Evolutionary conservation across 1,140 invertebrate genomes (phyloP), one percentile per base, ranked within the genome.

Genomic region (Riptortus pedestris): DNA sequence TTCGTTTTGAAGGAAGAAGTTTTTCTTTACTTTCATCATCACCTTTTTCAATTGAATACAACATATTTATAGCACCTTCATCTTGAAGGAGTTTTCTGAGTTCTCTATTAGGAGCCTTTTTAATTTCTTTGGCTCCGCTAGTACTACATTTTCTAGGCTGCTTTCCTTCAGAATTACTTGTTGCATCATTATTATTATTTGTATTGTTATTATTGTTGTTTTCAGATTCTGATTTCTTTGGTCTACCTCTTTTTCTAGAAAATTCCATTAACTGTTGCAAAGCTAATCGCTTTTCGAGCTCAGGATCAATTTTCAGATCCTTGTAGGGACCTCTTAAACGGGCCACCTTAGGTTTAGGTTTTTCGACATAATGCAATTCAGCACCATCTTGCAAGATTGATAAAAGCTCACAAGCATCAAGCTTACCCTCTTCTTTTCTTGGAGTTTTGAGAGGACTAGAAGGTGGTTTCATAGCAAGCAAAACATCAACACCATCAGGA

Each of bases 11-110:
- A 0, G 73, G 72, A 29, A 73, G 71, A 7, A 69, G 70, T 65
- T 55, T 72, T 68, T 74, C 70, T 43, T 63, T 71, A 5, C 61
- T 62, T 45, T 60, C 65, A 60, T 47, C 65, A 24, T 64, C 64
- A 1, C 64, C 63, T 57, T 81, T 80, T 69, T 86, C 82, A 1
- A 89, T 78, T 22, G 88, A 85, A 69, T 89, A 88, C 16, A 91
- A 76, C 79, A 91, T 85, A 73, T 90, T 90, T 0, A 90, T 85
- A 2, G 88, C 87, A 1, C 89, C 89, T 72, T 91, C 89, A 73
- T 91, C 89, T 73, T 87, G 87, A 64, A 91, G 75, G 45, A 91
- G 72, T 65, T 79, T 81, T 69, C 90, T 86, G 48, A 91, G 79
- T 77, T 91, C 89, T 45, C 69, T 79, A 79, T 70, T 83, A 82